Base-by-base conservation (phyloP, 2,797 vertebrate genomes). In the Falco naumanni region DNA sequence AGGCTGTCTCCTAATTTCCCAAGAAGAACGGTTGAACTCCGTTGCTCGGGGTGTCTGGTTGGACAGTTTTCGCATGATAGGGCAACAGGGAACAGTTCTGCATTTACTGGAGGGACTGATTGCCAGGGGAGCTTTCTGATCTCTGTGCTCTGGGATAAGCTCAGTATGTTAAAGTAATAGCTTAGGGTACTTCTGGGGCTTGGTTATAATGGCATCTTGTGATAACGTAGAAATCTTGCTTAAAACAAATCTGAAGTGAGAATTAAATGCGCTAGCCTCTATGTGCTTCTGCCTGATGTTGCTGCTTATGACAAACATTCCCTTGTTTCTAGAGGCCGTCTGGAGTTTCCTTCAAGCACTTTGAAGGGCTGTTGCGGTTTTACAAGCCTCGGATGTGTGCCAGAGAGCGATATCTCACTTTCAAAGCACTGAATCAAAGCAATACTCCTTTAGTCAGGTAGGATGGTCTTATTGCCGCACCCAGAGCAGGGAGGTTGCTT, bases 291-390 rank as follows among this genome's bases (percentile, higher is more conserved):
- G 61, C 81, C 71, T 77, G 69, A 22, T 78, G 84, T 79, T 22
- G 5, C 77, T 93, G 84, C 82, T 71, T 39, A 50, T 87, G 57
- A 87, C 70, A 81, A 84, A 70, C 39, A 15, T 83, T 77, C 69
- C 87, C 89, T 70, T 90, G 59, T 90, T 96, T 89, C 76, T 97
- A 99, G 99, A 99, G 98, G 89, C 99, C 99, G 0, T 96, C 98
- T 37, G 99, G 99, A 47, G 98, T 99, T 95, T 99, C 99, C 69
- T 98, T 99, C 92, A 98, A 98, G 97, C 99, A 99, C 97, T 99
- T 99, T 9, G 99, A 99, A 83, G 99, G 99, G 91, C 98, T 99
- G 91, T 98, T 99, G 99, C 98, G 98, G 47, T 99, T 99, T 97
- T 99, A 99, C 96, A 98, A 98, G 93, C 99, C 99, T 39, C 98